Evolutionary conservation across 1,140 invertebrate species (phyloP).

Genomic region (Physella acuta): DNA sequence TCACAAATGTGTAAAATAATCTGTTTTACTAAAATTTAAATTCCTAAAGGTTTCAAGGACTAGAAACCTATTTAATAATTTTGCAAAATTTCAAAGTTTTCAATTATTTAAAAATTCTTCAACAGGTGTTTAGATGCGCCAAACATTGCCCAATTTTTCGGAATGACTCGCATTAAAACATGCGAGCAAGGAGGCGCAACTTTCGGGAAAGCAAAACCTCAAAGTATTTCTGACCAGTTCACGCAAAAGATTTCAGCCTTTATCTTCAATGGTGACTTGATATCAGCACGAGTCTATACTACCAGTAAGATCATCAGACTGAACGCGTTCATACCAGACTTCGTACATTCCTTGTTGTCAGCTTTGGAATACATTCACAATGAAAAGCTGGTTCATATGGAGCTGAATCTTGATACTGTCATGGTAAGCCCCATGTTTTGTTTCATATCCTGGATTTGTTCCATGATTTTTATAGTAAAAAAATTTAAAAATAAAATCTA

Average conservation of each 20-base stretch:
- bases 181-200: neutral
- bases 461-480: no score
- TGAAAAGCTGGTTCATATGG: constrained; percentile 45
- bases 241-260: constrained; percentile 27
- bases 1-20: no score
- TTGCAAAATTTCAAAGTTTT: no score
- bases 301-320: constrained; percentile 22
- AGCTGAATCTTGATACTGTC: constrained; percentile 43
- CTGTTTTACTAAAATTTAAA: no score
- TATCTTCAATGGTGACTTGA: constrained; percentile 35
- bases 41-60: no score
- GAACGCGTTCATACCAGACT: constrained; percentile 25
- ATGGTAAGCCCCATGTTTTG: constrained; percentile 31
- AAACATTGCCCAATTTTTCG: constrained; percentile 33
- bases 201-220: neutral
- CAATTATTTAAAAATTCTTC: no score
- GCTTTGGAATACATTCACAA: constrained; percentile 42
- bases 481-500: no score
- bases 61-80: no score
- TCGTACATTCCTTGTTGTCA: constrained; percentile 24
- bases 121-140: constrained; percentile 31
- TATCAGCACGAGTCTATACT: constrained; percentile 30
- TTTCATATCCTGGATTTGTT: no score
- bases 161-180: constrained; percentile 32
- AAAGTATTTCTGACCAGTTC: neutral